Conservation (phyloP, 2,797 vertebrate species). For the Rallus crepitans region DNA sequence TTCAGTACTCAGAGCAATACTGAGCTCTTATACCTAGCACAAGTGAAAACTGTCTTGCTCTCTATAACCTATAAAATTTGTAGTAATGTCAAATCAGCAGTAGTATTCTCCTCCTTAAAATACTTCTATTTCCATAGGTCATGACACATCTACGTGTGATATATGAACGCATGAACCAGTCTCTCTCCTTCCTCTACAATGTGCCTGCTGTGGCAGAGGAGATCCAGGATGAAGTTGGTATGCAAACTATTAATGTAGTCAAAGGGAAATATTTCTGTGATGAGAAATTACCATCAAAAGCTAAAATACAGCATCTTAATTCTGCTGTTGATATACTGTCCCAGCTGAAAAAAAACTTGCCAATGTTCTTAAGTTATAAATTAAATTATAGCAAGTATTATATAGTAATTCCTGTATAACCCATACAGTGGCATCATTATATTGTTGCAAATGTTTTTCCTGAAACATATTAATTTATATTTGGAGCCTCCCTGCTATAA, state of each 20-base stretch:
- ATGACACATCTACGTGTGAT: conserved; percentile 98
- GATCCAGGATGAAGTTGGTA: conserved; percentile 98
- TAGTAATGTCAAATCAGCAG: background rate
- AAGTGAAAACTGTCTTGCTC: background rate
- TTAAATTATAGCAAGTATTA: background rate
- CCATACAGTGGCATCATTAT: background rate
- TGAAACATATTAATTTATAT: background rate
- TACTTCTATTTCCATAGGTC: conserved; percentile 80
- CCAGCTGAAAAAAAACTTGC: background rate
- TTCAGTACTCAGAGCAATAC: background rate
- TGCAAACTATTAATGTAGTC: background rate
- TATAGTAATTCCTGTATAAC: background rate
- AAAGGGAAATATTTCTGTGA: background rate
- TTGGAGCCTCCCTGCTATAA: background rate
- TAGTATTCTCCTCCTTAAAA: background rate
- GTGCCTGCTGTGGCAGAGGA: conserved; percentile 94
- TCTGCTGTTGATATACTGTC: background rate
- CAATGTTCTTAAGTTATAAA: background rate
- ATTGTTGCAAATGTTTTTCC: background rate
- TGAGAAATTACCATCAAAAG: background rate
- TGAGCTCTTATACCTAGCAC: background rate
- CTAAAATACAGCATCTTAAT: background rate
- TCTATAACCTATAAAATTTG: background rate
- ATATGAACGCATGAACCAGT: conserved; percentile 98
- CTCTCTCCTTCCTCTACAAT: conserved; percentile 95